A percentile compares a stretch with the other conserved stretches of the same genome.
Evolutionary conservation across 2,888 invertebrate species (phyloP).

Genomic region (Rhamphomyia laevipes): DNA sequence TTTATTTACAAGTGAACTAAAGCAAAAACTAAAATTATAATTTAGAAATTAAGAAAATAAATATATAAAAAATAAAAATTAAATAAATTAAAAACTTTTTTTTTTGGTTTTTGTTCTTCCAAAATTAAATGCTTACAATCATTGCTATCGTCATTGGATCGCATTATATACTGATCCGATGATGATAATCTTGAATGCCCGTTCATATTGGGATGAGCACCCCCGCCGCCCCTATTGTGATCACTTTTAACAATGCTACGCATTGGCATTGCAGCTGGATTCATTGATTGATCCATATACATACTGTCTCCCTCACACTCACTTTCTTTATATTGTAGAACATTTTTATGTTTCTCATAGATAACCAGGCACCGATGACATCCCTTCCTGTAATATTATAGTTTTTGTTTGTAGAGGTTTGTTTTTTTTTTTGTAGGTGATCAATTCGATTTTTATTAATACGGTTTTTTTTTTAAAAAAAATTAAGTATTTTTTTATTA

Average conservation of each 20-base stretch:
- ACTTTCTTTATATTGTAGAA: conserved; percentile 96
- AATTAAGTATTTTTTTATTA: conserved; percentile 1
- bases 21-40: neutral
- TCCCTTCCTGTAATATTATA: conserved; percentile 58
- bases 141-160: conserved; percentile 41
- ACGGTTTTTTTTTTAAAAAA: conserved; percentile 1
- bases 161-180: conserved; percentile 41
- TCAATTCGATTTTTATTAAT: neutral
- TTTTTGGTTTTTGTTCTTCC: neutral
- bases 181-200: conserved; percentile 41
- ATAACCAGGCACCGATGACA: conserved; percentile 92
- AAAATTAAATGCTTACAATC: conserved; percentile 39
- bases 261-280: conserved; percentile 41
- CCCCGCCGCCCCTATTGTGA: conserved; percentile 34
- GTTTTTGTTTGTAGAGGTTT: neutral
- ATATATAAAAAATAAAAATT: conserved; percentile 9
- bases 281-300: conserved; percentile 39
- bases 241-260: conserved; percentile 40
- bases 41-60: neutral
- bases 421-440: conserved; percentile 8
- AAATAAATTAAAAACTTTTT: conserved; percentile 6
- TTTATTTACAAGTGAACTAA: too few species aligned
- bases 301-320: conserved; percentile 52
- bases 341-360: conserved; percentile 89
- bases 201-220: conserved; percentile 42